Percentiles rank a stretch among this genome's conserved stretches.
Conservation (phyloP, 2,113 vertebrate species). For the Meleagris gallopavo region DNA sequence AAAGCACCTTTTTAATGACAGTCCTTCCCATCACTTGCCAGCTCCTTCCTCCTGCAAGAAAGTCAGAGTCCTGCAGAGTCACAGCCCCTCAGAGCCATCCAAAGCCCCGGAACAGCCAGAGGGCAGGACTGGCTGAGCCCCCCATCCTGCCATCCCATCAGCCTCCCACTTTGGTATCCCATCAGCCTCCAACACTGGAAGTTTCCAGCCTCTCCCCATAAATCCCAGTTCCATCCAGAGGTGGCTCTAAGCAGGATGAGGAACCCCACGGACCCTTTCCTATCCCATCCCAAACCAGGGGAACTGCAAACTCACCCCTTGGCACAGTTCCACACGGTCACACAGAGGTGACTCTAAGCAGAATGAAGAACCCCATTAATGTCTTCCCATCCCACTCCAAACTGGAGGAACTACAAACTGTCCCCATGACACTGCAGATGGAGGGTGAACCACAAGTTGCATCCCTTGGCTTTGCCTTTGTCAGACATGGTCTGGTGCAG, state of each 20-base stretch:
- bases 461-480: not conserved
- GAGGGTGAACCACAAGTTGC: not conserved
- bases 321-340: too few relatives aligned
- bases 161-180: not conserved
- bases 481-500: not conserved
- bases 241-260: not conserved
- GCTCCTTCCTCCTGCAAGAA: not conserved
- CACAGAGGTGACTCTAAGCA: not conserved
- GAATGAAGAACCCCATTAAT: not conserved
- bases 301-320: not conserved
- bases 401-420: not conserved
- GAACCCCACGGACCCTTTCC: not conserved
- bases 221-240: not conserved
- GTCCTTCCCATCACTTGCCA: not conserved
- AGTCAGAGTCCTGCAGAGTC: not conserved
- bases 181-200: not conserved
- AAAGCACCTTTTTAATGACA: not conserved
- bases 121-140: not conserved
- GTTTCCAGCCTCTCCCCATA: not conserved
- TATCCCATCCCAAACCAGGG: not conserved
- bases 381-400: not conserved
- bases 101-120: not conserved
- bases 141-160: not conserved
- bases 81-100: fast-evolving
- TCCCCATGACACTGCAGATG: not conserved